Evolutionary conservation across 2,888 invertebrate genomes (phyloP), one percentile per base, ranked within the genome.

Genomic region (Diadromus collaris): DNA sequence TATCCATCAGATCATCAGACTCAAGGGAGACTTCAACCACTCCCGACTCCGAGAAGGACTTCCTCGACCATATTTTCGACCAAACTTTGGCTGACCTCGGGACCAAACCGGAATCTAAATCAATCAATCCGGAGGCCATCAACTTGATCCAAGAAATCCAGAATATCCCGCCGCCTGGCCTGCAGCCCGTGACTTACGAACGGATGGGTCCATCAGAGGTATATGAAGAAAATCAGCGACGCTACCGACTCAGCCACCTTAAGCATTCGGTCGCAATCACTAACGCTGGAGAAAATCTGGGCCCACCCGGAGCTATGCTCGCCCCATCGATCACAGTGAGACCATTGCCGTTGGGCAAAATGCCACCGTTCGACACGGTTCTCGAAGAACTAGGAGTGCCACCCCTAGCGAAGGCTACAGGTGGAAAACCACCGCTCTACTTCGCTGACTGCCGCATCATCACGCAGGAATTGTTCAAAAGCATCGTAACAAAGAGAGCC

Each of bases 371-470:
- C 24, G 24, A 34, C 4, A 13, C 27, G 21, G 13, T 65, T 19
- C 56, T 64, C 1, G n/a, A 41, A 9, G 64, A 73, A n/a, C 51
- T 64, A 0, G 65, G 56, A 1, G 56, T 64, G 2, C 44, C 54
- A 2, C 24, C 9, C 0, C 6, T 56, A n/a, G 21, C 34, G 32
- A 65, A 58, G 9, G 41, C 41, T 4, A 19, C 6, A 27, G 46
- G 21, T n/a, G 34, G 13, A 38, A 24, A 54, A 24, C 4, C 27
- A 32, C 74, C 44, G 3, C 16, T 58, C 6, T 78, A 64, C 6
- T n/a, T 78, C n/a, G 64, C 44, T 0, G 75, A 78, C 7, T 71
- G 68, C 16, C 38, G 72, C 5, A 68, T 75, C 1, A 9, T 80
- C n/a, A 75, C 41, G 2, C 61, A 44, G 6, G 27, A 69, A 0